Evolutionary conservation across 2,113 vertebrate species (phyloP), one percentile per base, ranked within the genome.

Genomic region (Xiphophorus hellerii): DNA sequence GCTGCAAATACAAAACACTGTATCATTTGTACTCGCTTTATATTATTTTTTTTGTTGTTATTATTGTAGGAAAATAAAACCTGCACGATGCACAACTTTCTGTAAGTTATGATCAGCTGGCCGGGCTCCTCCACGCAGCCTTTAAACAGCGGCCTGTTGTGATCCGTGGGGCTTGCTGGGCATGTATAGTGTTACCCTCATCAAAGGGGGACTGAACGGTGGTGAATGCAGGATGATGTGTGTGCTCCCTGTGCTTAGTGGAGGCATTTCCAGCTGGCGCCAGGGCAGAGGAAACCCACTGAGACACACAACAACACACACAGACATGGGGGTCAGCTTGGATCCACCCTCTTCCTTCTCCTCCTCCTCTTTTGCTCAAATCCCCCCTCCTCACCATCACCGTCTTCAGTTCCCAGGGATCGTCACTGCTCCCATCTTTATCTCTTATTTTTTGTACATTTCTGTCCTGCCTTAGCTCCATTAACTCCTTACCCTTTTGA

Each of bases 211-310:
- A 15, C 81, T 86, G 88, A 87, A 85, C 75, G 84, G 78, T 84
- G 48, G 65, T 90, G 91, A 88, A 90, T 92, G 92, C 87, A 87
- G 88, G 83, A 89, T 87, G 91, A 88, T 91, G 92, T 90, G 88
- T 92, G 88, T 87, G 87, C 80, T 89, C 90, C 86, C 82, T 90
- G 78, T 89, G 90, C 90, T 89, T 90, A 91, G 92, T 83, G 90
- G 84, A 92, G 88, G 88, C 92, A 94, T 95, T 94, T 93, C 93
- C 93, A 93, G 88, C 93, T 94, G 94, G 94, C 93, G 93, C 93
- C 94, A 94, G 92, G 66, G 86, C 87, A 89, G 82, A 90, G 88
- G 91, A 92, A 93, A 94, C 93, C 92, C 93, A 94, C 92, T 93
- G 94, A 93, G 89, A 89, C 88, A 88, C 91, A 93, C 90, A 94